These are phyloP conservation scores for Seriola dumerili DNA, from an alignment of 2,113 vertebrate species.

Conservation along the genomic window DNA sequence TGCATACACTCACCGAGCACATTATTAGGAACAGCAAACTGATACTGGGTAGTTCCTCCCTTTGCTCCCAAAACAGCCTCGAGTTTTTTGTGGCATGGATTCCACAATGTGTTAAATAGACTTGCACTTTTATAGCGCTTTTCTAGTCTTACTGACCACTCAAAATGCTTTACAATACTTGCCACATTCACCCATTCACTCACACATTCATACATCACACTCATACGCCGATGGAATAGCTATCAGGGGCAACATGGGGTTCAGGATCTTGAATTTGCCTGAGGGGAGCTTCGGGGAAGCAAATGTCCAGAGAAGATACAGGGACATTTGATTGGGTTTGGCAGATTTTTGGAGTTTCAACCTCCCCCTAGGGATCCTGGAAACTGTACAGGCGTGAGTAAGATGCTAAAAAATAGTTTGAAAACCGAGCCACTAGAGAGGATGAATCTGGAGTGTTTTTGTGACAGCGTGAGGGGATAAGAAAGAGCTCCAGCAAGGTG, in stretches of 20 bases:
- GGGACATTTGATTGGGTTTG: background rate
- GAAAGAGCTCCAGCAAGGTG: background rate
- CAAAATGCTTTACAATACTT: too few species aligned
- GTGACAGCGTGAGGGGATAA: background rate
- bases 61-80: too few species aligned
- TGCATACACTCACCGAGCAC: background rate
- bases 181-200: too few species aligned
- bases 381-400: background rate
- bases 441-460: constrained; percentile 7
- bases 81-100: too few species aligned
- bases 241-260: too few species aligned
- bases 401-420: background rate
- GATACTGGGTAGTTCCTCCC: too few species aligned
- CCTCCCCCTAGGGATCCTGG: background rate
- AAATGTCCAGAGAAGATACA: background rate
- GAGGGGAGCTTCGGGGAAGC: background rate
- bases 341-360: background rate
- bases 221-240: too few species aligned
- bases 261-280: background rate
- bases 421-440: background rate
- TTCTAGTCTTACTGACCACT: too few species aligned
- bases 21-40: too few species aligned
- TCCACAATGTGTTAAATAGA: too few species aligned
- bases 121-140: too few species aligned
- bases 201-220: too few species aligned